These are phyloP conservation scores for Embiotoca jacksoni DNA, from an alignment of 2,113 vertebrate genomes.

Conservation along the genomic window DNA sequence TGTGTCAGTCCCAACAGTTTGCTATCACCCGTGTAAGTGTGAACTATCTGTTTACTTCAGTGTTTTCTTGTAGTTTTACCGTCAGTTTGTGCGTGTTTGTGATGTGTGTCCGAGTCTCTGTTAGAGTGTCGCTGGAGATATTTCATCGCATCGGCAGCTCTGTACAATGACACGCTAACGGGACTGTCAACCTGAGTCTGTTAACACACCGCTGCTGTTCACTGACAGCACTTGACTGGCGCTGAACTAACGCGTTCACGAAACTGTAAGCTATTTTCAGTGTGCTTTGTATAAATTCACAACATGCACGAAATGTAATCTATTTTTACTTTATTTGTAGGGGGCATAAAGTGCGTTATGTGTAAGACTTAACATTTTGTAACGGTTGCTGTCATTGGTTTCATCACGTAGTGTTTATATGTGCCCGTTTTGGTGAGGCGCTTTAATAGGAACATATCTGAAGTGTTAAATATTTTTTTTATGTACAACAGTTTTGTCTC, in stretches of 20 bases:
- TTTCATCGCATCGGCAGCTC: conserved; percentile 37
- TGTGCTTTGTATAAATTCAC: not conserved
- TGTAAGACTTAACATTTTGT: conserved; percentile 22
- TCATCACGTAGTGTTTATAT: not conserved
- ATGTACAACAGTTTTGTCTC: not conserved
- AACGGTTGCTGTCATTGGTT: conserved; percentile 16
- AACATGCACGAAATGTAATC: too few species aligned
- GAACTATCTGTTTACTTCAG: not conserved
- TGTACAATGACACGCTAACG: conserved; percentile 56
- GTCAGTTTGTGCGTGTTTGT: not conserved
- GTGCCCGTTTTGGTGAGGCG: not conserved
- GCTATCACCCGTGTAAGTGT: conserved; percentile 67
- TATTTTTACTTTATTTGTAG: not conserved
- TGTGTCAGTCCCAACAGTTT: conserved; percentile 55
- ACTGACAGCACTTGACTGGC: conserved; percentile 17
- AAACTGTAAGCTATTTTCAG: not conserved
- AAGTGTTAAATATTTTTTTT: not conserved
- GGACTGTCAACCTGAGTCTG: conserved; percentile 68
- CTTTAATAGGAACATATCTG: not conserved
- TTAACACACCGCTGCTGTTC: conserved; percentile 19
- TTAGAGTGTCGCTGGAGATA: conserved; percentile 27
- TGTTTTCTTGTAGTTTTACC: conserved; percentile 2
- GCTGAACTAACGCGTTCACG: not conserved
- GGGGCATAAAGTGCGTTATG: not conserved
- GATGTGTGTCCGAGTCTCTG: not conserved